Evolutionary conservation across 2,888 invertebrate species (phyloP), one percentile per base, ranked within the genome.

Genomic region (Mycalesis mineus): DNA sequence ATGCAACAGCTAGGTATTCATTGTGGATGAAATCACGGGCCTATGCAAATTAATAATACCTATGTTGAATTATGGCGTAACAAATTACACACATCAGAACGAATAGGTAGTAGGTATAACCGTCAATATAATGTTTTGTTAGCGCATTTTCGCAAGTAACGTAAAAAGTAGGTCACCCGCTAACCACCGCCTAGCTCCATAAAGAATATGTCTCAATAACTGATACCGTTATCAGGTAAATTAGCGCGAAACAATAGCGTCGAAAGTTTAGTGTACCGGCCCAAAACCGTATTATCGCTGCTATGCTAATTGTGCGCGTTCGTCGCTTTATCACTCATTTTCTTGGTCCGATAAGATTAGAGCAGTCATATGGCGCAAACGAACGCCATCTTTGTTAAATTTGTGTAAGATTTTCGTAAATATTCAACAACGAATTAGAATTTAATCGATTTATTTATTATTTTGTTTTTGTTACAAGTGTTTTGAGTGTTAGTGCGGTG

Each of bases 281-380:
- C 17, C 74, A 73, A 75, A 64, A 73, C 71, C 67, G 59, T 76
- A 69, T 82, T 86, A 86, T 82, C 82, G 77, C 67, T 65, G 67
- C 66, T 71, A 67, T 74, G 82, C 75, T 88, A 86, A 86, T 86
- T 87, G 83, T 79, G 75, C 70, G 73, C 75, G 80, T 71, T 77
- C 74, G 76, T 77, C 76, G 77, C 74, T 80, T 77, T 86, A 87
- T 76, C 72, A 70, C 75, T 68, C 73, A 75, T 80, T 84, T 36
- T 79, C 80, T 78, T 74, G 66, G 60, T 59, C 68, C 69, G 88
- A 88, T 88, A 86, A 88, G 87, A 86, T 87, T 80, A 82, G 64
- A 74, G 63, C 73, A 74, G 84, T 88, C 86, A 86, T 87, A 85
- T 80, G 87, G 80, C 71, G 72, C 48, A 70, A 68, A 64, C 62